Evolutionary conservation across 1,140 invertebrate genomes (phyloP).

Genomic region (Camponotus vicinus): DNA sequence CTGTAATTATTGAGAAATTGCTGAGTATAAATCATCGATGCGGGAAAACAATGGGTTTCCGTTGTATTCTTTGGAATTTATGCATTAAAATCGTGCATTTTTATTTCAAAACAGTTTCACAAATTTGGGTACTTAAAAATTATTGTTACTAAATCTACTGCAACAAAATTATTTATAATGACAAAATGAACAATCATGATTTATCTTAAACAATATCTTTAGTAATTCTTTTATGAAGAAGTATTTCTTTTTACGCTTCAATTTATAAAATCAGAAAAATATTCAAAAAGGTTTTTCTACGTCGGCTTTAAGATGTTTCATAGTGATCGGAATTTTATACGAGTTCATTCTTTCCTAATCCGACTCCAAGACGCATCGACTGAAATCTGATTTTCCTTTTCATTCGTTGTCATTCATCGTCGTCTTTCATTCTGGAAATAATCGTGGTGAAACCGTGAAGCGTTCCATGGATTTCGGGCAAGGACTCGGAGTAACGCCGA

Average conservation of each 20-base stretch:
- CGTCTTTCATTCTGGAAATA: slow-evolving; percentile 3
- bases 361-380: slow-evolving; percentile 9
- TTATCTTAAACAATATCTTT: neutral
- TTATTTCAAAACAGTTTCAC: neutral
- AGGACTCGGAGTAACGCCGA: slow-evolving; percentile 65
- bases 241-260: neutral
- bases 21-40: slow-evolving; percentile 35
- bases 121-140: neutral
- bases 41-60: slow-evolving; percentile 1
- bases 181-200: neutral
- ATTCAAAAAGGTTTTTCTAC: neutral
- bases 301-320: neutral
- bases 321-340: neutral
- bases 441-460: slow-evolving; percentile 33
- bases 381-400: slow-evolving; percentile 66
- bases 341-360: slow-evolving; percentile 45
- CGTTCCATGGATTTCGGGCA: slow-evolving; percentile 48
- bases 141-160: neutral
- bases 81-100: neutral
- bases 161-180: neutral
- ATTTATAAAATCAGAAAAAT: neutral
- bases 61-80: neutral
- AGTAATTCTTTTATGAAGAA: neutral
- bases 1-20: slow-evolving; percentile 53
- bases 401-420: slow-evolving; percentile 50